Evolutionary conservation across 2,888 invertebrate genomes (phyloP).

Genomic region (Erpobdella octoculata): DNA sequence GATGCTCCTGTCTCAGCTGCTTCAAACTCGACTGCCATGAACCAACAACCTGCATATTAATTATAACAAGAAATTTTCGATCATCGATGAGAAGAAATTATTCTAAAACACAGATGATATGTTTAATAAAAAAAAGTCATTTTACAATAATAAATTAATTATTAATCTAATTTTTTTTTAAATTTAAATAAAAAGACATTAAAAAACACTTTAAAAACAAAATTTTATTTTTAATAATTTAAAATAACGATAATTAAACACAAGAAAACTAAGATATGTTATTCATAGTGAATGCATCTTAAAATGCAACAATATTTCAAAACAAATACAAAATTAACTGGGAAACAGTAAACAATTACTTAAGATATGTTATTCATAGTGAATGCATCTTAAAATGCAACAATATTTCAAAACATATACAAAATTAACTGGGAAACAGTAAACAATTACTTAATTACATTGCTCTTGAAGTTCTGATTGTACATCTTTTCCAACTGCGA

Average conservation of each 20-base stretch:
- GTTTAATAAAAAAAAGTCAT: not conserved
- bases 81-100: not conserved
- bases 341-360: not conserved
- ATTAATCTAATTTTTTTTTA: too few relatives aligned
- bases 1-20: constrained; percentile 67
- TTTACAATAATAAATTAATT: not conserved
- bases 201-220: too few relatives aligned
- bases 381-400: too few relatives aligned
- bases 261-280: not conserved
- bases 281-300: too few relatives aligned
- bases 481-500: constrained; percentile 53
- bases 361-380: not conserved
- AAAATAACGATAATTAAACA: too few relatives aligned
- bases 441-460: constrained; percentile 14
- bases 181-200: too few relatives aligned
- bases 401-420: too few relatives aligned
- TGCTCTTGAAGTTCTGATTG: constrained; percentile 58
- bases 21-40: constrained; percentile 28
- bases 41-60: not conserved
- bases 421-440: not conserved
- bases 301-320: too few relatives aligned
- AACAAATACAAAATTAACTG: not conserved
- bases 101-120: not conserved
- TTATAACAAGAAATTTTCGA: not conserved
- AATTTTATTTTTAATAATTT: too few relatives aligned